These are phyloP conservation scores for Lydus trimaculatus DNA, from an alignment of 2,888 invertebrate genomes.

Conservation along the genomic window DNA sequence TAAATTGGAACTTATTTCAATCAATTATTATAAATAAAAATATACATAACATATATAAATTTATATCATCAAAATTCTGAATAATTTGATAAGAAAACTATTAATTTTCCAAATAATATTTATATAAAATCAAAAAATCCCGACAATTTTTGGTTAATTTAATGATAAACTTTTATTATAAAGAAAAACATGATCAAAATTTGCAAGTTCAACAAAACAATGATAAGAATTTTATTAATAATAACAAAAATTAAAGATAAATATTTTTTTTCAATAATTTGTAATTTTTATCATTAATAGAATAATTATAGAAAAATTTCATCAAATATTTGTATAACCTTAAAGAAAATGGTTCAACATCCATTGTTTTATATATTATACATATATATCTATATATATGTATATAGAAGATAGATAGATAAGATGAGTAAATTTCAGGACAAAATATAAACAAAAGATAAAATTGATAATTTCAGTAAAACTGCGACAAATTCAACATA, in stretches of 20 bases:
- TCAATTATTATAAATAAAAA: not conserved
- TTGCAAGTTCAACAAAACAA: not conserved
- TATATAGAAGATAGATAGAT: not conserved
- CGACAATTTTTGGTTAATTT: not conserved
- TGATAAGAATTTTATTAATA: not conserved
- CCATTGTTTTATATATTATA: not conserved
- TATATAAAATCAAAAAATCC: not conserved
- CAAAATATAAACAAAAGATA: slow-evolving; percentile 1
- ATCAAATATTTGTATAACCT: not conserved
- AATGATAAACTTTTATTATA: not conserved
- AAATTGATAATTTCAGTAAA: slow-evolving; percentile 3
- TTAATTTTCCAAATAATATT: not conserved
- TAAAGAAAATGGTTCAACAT: not conserved
- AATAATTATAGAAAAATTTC: not conserved
- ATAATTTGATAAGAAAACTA: not conserved
- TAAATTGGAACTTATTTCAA: slow-evolving; percentile 26
- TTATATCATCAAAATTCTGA: not conserved
- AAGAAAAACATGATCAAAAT: not conserved
- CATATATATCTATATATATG: too few species aligned
- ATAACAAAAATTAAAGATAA: not conserved
- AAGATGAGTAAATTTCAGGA: slow-evolving; percentile 1
- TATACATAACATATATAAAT: not conserved
- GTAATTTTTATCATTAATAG: not conserved
- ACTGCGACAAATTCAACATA: not conserved
- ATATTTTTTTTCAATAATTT: not conserved